Conservation (phyloP, 2,888 invertebrate species). For the Tanypteryx hageni region DNA sequence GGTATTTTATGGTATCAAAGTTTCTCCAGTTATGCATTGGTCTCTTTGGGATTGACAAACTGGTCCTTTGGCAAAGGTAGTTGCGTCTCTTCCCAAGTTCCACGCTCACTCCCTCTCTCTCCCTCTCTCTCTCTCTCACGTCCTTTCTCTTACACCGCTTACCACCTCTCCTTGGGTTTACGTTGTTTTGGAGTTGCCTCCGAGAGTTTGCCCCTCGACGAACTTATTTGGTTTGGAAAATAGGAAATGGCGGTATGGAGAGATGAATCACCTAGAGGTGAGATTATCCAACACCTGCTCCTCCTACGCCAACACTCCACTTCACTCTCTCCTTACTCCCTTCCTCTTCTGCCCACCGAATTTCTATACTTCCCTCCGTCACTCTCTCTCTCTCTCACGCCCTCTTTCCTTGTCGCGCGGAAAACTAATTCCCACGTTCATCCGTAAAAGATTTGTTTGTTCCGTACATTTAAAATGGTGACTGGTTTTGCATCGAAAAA, state of each 20-base stretch:
- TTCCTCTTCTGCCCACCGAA: too few species aligned
- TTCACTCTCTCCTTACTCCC: not conserved
- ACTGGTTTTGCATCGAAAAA: not conserved
- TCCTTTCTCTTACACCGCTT: conserved; percentile 6
- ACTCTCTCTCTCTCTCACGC: not conserved
- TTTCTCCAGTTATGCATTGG: not conserved
- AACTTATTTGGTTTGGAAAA: conserved; percentile 62
- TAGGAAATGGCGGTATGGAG: conserved; percentile 47
- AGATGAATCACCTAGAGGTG: conserved; percentile 59
- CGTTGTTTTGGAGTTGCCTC: conserved; percentile 45
- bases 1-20: not conserved
- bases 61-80: not conserved
- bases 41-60: conserved; percentile 17
- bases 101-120: not conserved
- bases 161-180: not conserved
- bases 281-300: conserved; percentile 59
- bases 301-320: not conserved
- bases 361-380: too few species aligned
- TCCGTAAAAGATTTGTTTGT: not conserved
- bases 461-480: not conserved
- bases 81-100: not conserved
- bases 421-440: not conserved
- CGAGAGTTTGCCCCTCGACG: conserved; percentile 40
- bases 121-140: not conserved
- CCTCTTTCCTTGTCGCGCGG: not conserved